phyloP scores from a whole-genome alignment of 92 coral and sea anemone species.

The Epizoanthus illoricatus region DNA sequence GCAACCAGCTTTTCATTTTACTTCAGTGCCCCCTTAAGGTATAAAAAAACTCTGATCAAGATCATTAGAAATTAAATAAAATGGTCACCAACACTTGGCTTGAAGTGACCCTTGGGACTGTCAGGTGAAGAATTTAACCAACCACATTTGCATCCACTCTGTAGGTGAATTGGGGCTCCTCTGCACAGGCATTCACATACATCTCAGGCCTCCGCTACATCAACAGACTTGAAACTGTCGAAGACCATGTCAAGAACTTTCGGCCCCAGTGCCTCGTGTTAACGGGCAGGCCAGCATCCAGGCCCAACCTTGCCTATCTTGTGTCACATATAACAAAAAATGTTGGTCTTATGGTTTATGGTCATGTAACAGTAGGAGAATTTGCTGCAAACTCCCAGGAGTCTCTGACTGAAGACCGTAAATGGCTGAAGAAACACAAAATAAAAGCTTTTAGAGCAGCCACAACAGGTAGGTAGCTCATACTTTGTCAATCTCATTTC shows the following conservation, averaged over 20 bases:
- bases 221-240: constrained; percentile 71
- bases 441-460: constrained; percentile 88
- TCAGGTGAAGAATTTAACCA: too few species aligned
- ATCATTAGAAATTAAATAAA: too few species aligned
- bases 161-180: constrained; percentile 97
- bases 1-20: too few species aligned
- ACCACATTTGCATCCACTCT: background rate
- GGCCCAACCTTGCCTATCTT: constrained; percentile 65
- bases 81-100: too few species aligned
- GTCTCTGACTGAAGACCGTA: constrained; percentile 50
- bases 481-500: too few species aligned
- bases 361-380: constrained; percentile 55
- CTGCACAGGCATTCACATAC: constrained; percentile 92
- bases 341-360: constrained; percentile 91
- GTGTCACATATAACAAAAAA: constrained; percentile 91
- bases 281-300: constrained; percentile 71
- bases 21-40: too few species aligned
- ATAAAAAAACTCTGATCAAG: too few species aligned
- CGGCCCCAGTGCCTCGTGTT: constrained; percentile 97
- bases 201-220: constrained; percentile 79
- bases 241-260: constrained; percentile 95
- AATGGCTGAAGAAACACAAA: constrained; percentile 79
- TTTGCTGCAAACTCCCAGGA: constrained; percentile 53
- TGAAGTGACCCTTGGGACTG: too few species aligned
- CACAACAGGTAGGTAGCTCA: too few species aligned